Evolutionary conservation across 2,888 invertebrate genomes (phyloP), one percentile per base, ranked within the genome.

Genomic region (Himalopsyche tibetana): DNA sequence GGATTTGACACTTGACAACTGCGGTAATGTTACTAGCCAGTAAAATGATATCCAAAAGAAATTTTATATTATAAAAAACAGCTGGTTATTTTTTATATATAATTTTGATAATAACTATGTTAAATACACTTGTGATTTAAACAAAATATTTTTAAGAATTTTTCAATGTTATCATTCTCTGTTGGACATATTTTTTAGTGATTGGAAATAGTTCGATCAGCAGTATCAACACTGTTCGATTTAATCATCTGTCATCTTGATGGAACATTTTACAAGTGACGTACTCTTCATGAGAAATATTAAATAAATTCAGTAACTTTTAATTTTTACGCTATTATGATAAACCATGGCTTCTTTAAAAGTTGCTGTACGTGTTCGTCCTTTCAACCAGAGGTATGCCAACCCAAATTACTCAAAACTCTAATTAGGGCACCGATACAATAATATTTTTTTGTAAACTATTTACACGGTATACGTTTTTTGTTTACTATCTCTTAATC

Each of bases 331-430:
- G 80, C 91, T 92, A 93, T 93, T 93, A 93, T 93, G 93, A 91
- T 92, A 92, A 91, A 93, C 91, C 92, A 97, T 97, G 97, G 97
- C 98, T 91, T 98, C 98, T 90, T 96, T 98, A 90, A 97, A 97
- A 94, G 97, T 97, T 91, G 97, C 97, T 90, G 97, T 97, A 90
- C 95, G 97, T 94, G 97, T 97, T 92, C 95, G 97, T 91, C 97
- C 97, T 92, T 97, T 97, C 93, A 97, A 97, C 93, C 95, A 96
- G 93, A 96, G 97, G 97, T 97, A 91, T 91, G 69, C 45, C 81
- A 87, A 38, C 55, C 45, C 79, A 56, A 83, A 69, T 85, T n/a
- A 55, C 63, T n/a, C 36, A 17, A 45, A 84, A 80, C n/a, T 40
- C 45, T 42, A 84, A 82, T 84, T 82, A 83, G 84, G 86, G 81